Evolutionary conservation across 2,797 vertebrate species (phyloP), one percentile per base, ranked within the genome.

Genomic region (Synanceia verrucosa): DNA sequence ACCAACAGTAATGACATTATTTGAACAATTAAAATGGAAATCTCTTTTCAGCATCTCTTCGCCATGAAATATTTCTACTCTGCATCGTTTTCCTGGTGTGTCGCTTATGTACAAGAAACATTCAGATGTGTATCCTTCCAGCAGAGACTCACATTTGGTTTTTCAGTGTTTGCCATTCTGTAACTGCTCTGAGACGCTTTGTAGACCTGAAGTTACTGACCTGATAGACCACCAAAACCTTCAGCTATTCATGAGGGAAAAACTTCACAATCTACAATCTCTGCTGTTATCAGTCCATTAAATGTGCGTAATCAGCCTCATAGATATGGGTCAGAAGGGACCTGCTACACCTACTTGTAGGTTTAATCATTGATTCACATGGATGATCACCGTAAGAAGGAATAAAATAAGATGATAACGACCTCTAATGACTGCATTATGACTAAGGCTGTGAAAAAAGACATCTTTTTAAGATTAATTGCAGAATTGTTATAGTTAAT

Each of bases 41-140:
- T 93, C 92, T 92, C 90, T 92, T 88, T 88, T 89, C 83, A 91
- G 91, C 91, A 84, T 86, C 77, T 70, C 48, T 71, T 58, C 65
- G 44, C 14, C 51, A 48, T 56, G 67, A 81, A 83, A 70, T 71
- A 74, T 37, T 76, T 70, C 34, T 46, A 62, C 63, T 73, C 48
- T 66, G 71, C 48, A 16, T 73, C 34, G 1, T 58, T 60, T 83
- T 50, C 65, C 63, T 50, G 60, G 77, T 50, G 10, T 62, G 76
- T 76, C 48, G 41, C 3, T 51, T 82, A 84, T 82, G 50, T 83
- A 89, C 85, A 88, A 64, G 77, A 90, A 83, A 93, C 92, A 92
- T 93, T 93, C 91, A 92, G 69, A 84, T 78, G 82, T 81, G 80
- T 47, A 41, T 85, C 78, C 65, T 46, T 76, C 76, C 72, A 71